Conservation (phyloP, 2,113 vertebrate species). For the Calcarius ornatus region DNA sequence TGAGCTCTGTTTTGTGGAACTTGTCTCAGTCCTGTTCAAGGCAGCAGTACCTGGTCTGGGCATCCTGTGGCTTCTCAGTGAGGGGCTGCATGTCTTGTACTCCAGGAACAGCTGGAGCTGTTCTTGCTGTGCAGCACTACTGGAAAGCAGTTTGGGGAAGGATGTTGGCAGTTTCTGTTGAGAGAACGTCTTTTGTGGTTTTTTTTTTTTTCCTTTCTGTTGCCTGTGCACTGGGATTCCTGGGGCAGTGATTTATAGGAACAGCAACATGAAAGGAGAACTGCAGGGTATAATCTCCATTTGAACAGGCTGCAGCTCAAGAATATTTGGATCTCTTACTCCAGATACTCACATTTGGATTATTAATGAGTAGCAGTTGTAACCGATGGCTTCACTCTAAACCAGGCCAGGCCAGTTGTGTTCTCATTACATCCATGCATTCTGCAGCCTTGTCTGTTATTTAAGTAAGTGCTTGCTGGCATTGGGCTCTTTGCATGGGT, state of each 20-base stretch:
- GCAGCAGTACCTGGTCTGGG: background rate
- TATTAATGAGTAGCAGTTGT: background rate
- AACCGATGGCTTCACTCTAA: background rate
- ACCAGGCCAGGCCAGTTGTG: background rate
- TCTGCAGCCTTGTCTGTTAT: background rate
- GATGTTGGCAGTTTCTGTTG: background rate
- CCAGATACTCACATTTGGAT: background rate
- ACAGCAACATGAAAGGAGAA: background rate
- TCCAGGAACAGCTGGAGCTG: background rate
- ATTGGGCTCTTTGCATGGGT: background rate
- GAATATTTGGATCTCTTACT: background rate
- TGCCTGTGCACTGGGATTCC: background rate
- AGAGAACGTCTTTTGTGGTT: background rate
- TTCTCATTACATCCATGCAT: background rate
- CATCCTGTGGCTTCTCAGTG: background rate
- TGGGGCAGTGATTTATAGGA: background rate
- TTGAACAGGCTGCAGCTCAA: background rate
- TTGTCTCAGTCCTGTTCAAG: background rate
- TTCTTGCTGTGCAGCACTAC: background rate
- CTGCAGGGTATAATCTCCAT: accelerated
- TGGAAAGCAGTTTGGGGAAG: background rate
- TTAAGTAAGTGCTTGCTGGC: background rate
- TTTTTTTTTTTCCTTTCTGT: background rate
- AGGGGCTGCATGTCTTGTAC: accelerated
- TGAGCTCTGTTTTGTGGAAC: background rate